Base-by-base conservation (phyloP, 2,113 vertebrate genomes). In the Tonatia bakeri region DNA sequence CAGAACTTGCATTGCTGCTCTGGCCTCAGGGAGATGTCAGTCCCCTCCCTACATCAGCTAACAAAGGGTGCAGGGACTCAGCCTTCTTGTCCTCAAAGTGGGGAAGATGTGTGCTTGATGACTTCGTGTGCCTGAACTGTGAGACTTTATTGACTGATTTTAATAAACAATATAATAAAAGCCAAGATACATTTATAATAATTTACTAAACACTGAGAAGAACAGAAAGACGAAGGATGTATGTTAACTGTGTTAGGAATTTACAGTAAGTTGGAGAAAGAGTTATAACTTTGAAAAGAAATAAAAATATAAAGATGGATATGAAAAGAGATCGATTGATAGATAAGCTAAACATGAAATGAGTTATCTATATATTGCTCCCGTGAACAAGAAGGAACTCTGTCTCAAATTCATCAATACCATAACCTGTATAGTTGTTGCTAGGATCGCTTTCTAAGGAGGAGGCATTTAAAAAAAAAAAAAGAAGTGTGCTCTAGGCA, bases 401-500 rank as follows among this genome's bases (percentile, higher is more conserved):
- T 52, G 13, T 50, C 31, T 61, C 10, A 50, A n/a, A 82, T 45
- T 31, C 1, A 33, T 43, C 12, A 77, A 5, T 87, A 11, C 7
- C 59, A 7, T 80, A 84, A 40, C 4, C 17, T 54, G 7, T 43
- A 16, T 67, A 56, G 7, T 67, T 93, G 43, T 17, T 40, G 5
- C 36, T 54, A 26, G 82, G n/a, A 64, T 72, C 82, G 4, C 7
- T 75, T 80, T 90, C 26, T 84, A 84, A 87, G 38, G 65, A 76
- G 19, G n/a, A 11, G 5, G 4, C 16, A 72, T 87, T 80, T 94
- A 56, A 45, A 92, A 33, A 22, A 11, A 91, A 90, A 87, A 59
- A 24, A 86, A 85, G 22, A 7, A 73, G 24, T 79, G 4, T 7
- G 64, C 47, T 97, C 83, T 70, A 91, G 50, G 76, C 73, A 98